Base-by-base conservation (phyloP, 2,113 vertebrate genomes). In the Ornithorhynchus anatinus region DNA sequence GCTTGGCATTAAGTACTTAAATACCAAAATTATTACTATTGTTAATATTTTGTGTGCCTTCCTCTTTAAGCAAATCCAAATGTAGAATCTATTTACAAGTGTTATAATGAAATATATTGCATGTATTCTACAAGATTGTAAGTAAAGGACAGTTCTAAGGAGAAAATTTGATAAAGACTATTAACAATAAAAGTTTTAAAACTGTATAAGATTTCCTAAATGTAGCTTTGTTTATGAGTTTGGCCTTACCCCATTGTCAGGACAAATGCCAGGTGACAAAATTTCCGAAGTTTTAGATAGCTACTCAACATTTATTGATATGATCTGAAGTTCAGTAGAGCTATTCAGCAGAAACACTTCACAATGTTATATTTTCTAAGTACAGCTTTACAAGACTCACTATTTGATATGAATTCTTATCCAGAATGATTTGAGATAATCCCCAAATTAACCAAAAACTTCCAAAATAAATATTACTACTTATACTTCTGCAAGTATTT, bases 301-400 rank as follows among this genome's bases (percentile, higher is more conserved):
- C 1, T 53, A 59, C 9, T 38, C 27, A 61, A 68, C 10, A 66
- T 40, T 23, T 58, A n/a, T 54, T 15, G 59, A 76, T 39, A 59
- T 78, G 32, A 59, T 65, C 70, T 38, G 5, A 77, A 54, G 23
- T 2, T 82, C 27, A 43, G 31, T 39, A 58, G 22, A 77, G 32
- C 4, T 43, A 23, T 51, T 63, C 25, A 74, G 33, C 1, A 43
- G 42, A 68, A 77, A 17, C n/a, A n/a, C n/a, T n/a, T n/a, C n/a
- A n/a, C n/a, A n/a, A n/a, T n/a, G n/a, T n/a, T n/a, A n/a, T n/a
- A n/a, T n/a, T n/a, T n/a, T n/a, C n/a, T n/a, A n/a, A n/a, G n/a
- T n/a, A n/a, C n/a, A n/a, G n/a, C n/a, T n/a, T n/a, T n/a, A n/a
- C n/a, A n/a, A n/a, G n/a, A n/a, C n/a, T n/a, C n/a, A n/a, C n/a